A percentile compares a stretch with the other conserved stretches of the same genome.
Conservation (phyloP, 1,140 invertebrate species). For the Hormaphis cornu region DNA sequence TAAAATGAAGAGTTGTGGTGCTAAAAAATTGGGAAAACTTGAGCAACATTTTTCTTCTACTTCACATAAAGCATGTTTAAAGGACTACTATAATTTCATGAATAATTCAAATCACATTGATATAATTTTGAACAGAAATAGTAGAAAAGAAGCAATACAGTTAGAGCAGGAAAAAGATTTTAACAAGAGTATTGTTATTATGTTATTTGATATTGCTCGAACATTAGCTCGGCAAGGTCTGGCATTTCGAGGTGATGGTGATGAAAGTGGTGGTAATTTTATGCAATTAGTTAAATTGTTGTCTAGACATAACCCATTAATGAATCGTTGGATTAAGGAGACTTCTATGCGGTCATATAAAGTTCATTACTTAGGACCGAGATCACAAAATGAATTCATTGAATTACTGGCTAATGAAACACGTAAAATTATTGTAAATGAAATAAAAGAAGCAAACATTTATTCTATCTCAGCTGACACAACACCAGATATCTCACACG, state of each 20-base stretch:
- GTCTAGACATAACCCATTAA: not conserved
- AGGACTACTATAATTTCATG: not conserved
- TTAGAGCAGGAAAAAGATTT: not conserved
- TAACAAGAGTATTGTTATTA: not conserved
- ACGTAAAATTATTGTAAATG: not conserved
- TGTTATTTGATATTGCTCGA: not conserved
- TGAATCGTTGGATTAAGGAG: not conserved
- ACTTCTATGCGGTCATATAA: not conserved
- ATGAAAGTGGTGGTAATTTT: not conserved
- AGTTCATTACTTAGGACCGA: not conserved
- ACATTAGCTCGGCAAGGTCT: not conserved
- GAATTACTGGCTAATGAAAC: not conserved
- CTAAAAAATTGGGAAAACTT: not conserved
- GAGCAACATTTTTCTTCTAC: not conserved
- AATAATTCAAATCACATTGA: not conserved
- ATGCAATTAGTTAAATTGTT: not conserved
- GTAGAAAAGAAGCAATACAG: not conserved
- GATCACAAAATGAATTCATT: conserved; percentile 21
- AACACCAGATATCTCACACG: not conserved
- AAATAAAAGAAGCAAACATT: not conserved
- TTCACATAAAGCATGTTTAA: not conserved
- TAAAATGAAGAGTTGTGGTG: not conserved
- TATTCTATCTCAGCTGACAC: not conserved
- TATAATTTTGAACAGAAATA: not conserved
- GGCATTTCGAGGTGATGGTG: not conserved